Conservation (phyloP, 1,140 invertebrate species). For the Papilio xuthus region DNA sequence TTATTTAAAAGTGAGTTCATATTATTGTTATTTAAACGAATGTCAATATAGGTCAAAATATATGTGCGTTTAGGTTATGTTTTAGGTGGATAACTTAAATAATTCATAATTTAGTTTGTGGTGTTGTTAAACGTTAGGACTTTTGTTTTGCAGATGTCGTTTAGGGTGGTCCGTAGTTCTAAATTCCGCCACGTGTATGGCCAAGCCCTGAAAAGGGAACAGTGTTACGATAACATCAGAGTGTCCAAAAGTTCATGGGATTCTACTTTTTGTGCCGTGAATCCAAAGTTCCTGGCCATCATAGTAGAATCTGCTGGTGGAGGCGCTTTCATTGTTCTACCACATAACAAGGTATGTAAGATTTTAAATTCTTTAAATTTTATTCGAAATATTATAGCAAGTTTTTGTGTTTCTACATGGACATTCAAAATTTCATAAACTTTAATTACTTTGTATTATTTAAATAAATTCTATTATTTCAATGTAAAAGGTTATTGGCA, state of each 20-base stretch:
- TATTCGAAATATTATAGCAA: neutral
- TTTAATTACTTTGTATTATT: neutral
- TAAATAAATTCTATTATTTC: neutral
- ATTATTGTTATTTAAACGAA: slow-evolving; percentile 57
- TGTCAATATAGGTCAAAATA: slow-evolving; percentile 79
- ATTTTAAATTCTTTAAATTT: slow-evolving; percentile 41
- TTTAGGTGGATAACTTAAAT: slow-evolving; percentile 64
- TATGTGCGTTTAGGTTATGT: slow-evolving; percentile 76
- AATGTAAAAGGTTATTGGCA: neutral
- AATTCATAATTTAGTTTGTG: slow-evolving; percentile 59
- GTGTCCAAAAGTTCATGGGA: slow-evolving; percentile 99
- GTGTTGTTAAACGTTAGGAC: slow-evolving; percentile 62
- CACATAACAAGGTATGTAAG: slow-evolving; percentile 94
- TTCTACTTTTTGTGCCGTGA: slow-evolving; percentile 98
- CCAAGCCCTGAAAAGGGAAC: slow-evolving; percentile 96
- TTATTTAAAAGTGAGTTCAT: slow-evolving; percentile 74
- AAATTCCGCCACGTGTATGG: slow-evolving; percentile 99
- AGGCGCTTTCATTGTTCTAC: slow-evolving; percentile 98
- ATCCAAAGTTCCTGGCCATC: slow-evolving; percentile 99
- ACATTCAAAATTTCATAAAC: neutral
- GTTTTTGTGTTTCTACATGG: neutral
- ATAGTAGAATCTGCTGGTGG: slow-evolving; percentile 99
- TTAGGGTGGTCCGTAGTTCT: slow-evolving; percentile 96
- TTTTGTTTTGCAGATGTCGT: slow-evolving; percentile 89
- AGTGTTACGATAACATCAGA: slow-evolving; percentile 99